Conservation (phyloP, 2,113 vertebrate genomes). For the Orthonyx spaldingii region DNA sequence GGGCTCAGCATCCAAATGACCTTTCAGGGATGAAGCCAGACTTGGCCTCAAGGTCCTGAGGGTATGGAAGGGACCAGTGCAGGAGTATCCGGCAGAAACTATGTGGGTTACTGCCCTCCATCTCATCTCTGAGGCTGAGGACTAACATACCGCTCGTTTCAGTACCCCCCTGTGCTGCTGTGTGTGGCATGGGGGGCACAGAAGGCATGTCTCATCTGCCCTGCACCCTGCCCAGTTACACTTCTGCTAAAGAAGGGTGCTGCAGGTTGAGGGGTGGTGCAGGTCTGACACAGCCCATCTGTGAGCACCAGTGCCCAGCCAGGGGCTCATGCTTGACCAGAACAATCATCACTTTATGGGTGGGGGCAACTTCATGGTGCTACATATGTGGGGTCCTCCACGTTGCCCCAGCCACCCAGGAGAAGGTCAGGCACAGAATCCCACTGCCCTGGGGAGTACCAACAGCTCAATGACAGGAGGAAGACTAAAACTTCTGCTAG, state of each 20-base stretch:
- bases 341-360: neutral
- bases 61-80: neutral
- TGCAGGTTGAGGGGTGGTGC: neutral
- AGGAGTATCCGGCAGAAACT: neutral
- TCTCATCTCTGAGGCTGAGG: neutral
- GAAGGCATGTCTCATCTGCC: neutral
- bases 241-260: neutral
- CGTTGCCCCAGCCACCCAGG: neutral
- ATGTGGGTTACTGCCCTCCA: accelerated
- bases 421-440: neutral
- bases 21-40: neutral
- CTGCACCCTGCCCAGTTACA: neutral
- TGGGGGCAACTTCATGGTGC: neutral
- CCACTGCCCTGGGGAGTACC: neutral
- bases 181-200: accelerated
- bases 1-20: neutral
- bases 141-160: neutral
- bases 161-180: accelerated
- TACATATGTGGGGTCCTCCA: accelerated
- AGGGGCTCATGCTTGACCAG: accelerated
- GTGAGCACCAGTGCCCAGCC: accelerated
- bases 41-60: neutral
- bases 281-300: neutral
- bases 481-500: neutral
- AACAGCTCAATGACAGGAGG: neutral